phyloP scores from a whole-genome alignment of 1,140 invertebrate species.

The Euura saliciscinereae region DNA sequence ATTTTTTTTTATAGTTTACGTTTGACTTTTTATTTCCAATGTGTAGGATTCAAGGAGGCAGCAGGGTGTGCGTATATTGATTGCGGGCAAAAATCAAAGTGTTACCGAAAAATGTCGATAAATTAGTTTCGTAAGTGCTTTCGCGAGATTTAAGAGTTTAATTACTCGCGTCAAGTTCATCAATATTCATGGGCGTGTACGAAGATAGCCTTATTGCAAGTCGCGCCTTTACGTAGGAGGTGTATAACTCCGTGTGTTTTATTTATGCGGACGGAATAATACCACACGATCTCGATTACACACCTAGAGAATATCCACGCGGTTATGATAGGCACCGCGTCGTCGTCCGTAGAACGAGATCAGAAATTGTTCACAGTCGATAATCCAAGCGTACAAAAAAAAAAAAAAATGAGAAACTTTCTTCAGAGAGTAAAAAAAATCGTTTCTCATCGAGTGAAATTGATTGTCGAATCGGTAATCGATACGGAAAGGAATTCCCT shows the following conservation, averaged over 20 bases:
- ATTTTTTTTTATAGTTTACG: too few species aligned
- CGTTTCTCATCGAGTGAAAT: background rate
- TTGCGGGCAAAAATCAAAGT: background rate
- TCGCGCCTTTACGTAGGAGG: background rate
- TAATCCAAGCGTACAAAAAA: background rate
- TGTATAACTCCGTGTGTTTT: background rate
- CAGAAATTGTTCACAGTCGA: too few species aligned
- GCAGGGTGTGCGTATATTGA: too few species aligned
- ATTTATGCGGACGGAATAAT: background rate
- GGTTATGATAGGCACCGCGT: too few species aligned
- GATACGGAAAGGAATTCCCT: too few species aligned
- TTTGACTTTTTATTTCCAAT: too few species aligned
- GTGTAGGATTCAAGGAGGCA: too few species aligned
- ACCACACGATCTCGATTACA: too few species aligned
- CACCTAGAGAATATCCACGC: too few species aligned
- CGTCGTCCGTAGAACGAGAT: too few species aligned
- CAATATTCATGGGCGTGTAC: slow-evolving; percentile 4
- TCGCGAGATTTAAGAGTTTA: background rate
- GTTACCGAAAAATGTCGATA: background rate
- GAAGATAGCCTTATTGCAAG: background rate
- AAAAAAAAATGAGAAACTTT: background rate
- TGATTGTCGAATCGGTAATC: background rate
- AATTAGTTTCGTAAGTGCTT: background rate
- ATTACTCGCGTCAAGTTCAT: background rate
- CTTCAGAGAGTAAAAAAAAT: background rate